Evolutionary conservation across 2,113 vertebrate species (phyloP).

Genomic region (Gadus chalcogrammus): DNA sequence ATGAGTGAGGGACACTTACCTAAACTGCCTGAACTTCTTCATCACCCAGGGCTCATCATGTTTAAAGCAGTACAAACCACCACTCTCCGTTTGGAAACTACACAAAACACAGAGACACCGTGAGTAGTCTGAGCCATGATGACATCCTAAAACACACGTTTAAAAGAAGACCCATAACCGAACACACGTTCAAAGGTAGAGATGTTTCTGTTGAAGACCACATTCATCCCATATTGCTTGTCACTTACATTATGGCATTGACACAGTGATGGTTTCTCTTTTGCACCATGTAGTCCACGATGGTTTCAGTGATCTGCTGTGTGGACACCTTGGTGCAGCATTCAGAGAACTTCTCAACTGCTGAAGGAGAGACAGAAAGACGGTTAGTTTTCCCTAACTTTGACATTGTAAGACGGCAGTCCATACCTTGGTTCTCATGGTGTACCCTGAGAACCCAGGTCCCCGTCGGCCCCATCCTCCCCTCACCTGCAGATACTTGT

Average conservation of each 20-base stretch:
- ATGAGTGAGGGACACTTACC: background rate
- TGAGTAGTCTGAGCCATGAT: background rate
- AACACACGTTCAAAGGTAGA: no score
- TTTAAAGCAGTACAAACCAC: slow-evolving; percentile 14
- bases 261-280: slow-evolving; percentile 24
- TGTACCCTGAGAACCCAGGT: background rate
- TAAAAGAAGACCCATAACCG: no score
- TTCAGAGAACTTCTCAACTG: slow-evolving; percentile 24
- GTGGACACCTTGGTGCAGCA: slow-evolving; percentile 33
- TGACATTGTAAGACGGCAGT: no score
- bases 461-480: background rate
- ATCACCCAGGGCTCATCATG: slow-evolving; percentile 32
- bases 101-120: background rate
- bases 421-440: background rate
- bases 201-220: no score
- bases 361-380: background rate
- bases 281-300: slow-evolving; percentile 26
- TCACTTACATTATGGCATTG: slow-evolving; percentile 42
- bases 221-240: no score
- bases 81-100: slow-evolving; percentile 44
- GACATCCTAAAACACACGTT: no score
- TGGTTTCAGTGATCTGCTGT: background rate
- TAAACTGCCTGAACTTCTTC: background rate
- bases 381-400: background rate
- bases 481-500: slow-evolving; percentile 28